Conservation (phyloP, 64 coral and sea anemone species). For the Montipora sp. region DNA sequence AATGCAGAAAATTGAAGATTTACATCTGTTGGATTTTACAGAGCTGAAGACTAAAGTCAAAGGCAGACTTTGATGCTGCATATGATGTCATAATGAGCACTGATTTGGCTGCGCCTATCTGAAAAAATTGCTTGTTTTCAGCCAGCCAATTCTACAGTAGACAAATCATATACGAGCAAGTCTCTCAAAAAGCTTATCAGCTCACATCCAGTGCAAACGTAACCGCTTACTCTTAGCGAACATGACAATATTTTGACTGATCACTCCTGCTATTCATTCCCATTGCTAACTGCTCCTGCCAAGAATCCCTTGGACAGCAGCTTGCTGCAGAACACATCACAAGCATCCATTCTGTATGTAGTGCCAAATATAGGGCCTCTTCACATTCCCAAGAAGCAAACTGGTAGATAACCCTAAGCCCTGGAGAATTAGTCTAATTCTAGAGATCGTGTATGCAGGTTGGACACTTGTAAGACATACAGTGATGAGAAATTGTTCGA, state of each 20-base stretch:
- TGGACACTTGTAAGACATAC: constrained; percentile 29
- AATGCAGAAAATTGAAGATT: constrained; percentile 58
- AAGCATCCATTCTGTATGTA: constrained; percentile 35
- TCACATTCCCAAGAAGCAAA: constrained; percentile 43
- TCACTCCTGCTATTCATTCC: constrained; percentile 19
- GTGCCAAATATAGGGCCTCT: constrained; percentile 53
- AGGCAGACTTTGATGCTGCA: constrained; percentile 49
- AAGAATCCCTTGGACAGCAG: background rate
- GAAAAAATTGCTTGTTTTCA: constrained; percentile 58
- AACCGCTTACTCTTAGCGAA: background rate
- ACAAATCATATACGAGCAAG: constrained; percentile 41
- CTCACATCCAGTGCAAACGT: background rate
- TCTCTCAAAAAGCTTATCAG: constrained; percentile 5
- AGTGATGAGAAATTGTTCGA: constrained; percentile 27
- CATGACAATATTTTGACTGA: background rate
- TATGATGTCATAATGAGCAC: constrained; percentile 55
- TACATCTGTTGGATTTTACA: constrained; percentile 53
- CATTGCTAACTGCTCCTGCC: background rate
- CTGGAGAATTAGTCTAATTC: constrained; percentile 35
- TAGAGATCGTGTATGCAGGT: constrained; percentile 25
- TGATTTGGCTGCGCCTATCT: constrained; percentile 33
- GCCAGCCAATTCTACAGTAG: constrained; percentile 54
- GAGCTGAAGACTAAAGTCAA: constrained; percentile 56
- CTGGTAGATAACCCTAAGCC: constrained; percentile 31
- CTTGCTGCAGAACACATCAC: background rate